Evolutionary conservation across 1,140 invertebrate species (phyloP), one percentile per base, ranked within the genome.

Genomic region (Dolichoris vasculosae): DNA sequence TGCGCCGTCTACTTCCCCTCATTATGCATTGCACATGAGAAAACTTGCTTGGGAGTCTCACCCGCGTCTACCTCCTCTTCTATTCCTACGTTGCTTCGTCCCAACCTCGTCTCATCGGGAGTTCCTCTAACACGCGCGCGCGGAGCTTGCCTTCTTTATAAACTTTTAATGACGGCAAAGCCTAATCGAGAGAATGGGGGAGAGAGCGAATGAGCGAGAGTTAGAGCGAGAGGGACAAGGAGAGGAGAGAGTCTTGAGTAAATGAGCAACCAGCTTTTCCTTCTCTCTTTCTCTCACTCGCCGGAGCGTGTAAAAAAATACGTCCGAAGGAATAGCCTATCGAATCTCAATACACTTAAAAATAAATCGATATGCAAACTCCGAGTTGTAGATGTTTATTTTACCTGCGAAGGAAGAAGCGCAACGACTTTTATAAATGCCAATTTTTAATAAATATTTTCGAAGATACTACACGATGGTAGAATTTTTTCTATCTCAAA

Each of bases 21-120:
- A 93, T 93, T 93, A 93, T 93, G 91, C 92, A 93, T 93, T 92
- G 92, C 92, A 93, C 93, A 93, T 93, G 93, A 93, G 92, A 93
- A 93, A 93, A 93, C 92, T 93, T 93, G 89, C 89, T 90, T 89
- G 82, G 80, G 87, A 91, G 90, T 90, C 87, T 87, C 85, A 20
- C 82, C 82, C 79, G 87, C 88, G 88, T 87, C 48, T 55, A 77
- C 75, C 46, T 55, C 30, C 51, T 59, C 84, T 73, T 40, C 80
- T 84, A 86, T 83, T 86, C 82, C 69, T 78, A 85, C 75, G 35
- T n/a, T 38, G 55, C 55, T 77, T 82, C 71, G 51, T 67, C 85
- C 38, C 82, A 82, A 38, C 43, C 64, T 17, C 63, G 3, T 75
- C 51, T 73, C 30, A 40, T 87, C 78, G 84, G 55, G 73, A 88